Evolutionary conservation across 2,797 vertebrate genomes (phyloP).

Genomic region (Sphaeramia orbicularis): DNA sequence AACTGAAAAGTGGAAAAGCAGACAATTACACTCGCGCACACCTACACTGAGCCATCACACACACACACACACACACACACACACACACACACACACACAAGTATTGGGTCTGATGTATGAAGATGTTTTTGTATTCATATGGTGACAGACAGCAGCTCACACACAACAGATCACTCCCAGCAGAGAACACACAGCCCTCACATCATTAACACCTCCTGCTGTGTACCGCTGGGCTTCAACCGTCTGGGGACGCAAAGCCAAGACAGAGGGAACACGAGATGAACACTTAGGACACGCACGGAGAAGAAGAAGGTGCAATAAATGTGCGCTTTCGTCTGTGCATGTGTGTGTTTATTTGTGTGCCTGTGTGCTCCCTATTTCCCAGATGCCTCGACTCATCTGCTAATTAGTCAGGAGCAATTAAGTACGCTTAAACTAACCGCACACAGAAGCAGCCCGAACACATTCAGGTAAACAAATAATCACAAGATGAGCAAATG

Average conservation of each 20-base stretch:
- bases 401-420: slow-evolving; percentile 81
- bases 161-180: slow-evolving; percentile 77
- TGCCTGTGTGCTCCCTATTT: slow-evolving; percentile 31
- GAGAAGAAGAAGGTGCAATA: slow-evolving; percentile 36
- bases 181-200: slow-evolving; percentile 74
- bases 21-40: slow-evolving; percentile 23
- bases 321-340: slow-evolving; percentile 49
- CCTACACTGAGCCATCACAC: not conserved
- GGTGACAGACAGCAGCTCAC: slow-evolving; percentile 78
- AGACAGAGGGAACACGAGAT: slow-evolving; percentile 47
- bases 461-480: slow-evolving; percentile 74
- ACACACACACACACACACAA: slow-evolving; percentile 10
- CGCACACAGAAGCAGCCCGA: slow-evolving; percentile 52
- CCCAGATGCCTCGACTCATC: slow-evolving; percentile 74
- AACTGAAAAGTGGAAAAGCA: slow-evolving; percentile 70
- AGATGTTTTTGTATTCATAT: slow-evolving; percentile 68
- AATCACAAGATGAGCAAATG: slow-evolving; percentile 48
- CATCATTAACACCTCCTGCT: slow-evolving; percentile 83
- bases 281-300: slow-evolving; percentile 55
- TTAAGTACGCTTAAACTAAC: slow-evolving; percentile 76
- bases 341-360: slow-evolving; percentile 23
- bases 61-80: not conserved
- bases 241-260: slow-evolving; percentile 61
- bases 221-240: slow-evolving; percentile 59
- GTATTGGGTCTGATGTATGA: slow-evolving; percentile 45